Evolutionary conservation across 2,888 invertebrate species (phyloP).

Genomic region (Punctoribates punctum): DNA sequence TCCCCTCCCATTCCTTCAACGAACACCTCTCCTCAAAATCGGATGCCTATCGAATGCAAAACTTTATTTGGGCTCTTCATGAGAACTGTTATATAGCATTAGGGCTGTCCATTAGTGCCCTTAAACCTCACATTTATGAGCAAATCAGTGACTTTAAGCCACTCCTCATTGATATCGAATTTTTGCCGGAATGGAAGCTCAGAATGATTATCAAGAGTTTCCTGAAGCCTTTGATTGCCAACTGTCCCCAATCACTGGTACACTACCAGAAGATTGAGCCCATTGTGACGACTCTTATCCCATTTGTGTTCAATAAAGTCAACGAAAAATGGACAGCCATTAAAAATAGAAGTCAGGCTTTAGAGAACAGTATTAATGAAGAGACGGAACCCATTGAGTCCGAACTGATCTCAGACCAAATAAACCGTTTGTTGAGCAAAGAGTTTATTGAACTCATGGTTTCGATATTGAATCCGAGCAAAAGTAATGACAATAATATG

Average conservation of each 20-base stretch:
- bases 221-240: constrained; percentile 35
- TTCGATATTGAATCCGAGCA: neutral
- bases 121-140: constrained; percentile 37
- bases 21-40: neutral
- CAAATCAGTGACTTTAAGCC: constrained; percentile 33
- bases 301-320: constrained; percentile 31
- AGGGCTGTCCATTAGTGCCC: neutral
- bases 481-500: constrained; percentile 18
- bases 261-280: constrained; percentile 11
- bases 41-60: constrained; percentile 37
- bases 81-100: constrained; percentile 35
- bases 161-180: constrained; percentile 13
- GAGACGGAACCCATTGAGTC: constrained; percentile 28
- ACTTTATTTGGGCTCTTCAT: constrained; percentile 40
- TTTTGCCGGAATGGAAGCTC: constrained; percentile 40
- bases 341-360: neutral
- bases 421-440: constrained; percentile 35
- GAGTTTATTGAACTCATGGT: constrained; percentile 42
- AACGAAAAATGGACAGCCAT: constrained; percentile 37
- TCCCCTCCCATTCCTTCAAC: neutral
- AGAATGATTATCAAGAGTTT: constrained; percentile 31
- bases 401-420: constrained; percentile 40
- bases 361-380: constrained; percentile 17
- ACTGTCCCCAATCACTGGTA: constrained; percentile 31
- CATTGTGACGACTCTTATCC: constrained; percentile 29